Evolutionary conservation across 2,797 vertebrate species (phyloP), one percentile per base, ranked within the genome.

Genomic region (Argyrosomus regius): DNA sequence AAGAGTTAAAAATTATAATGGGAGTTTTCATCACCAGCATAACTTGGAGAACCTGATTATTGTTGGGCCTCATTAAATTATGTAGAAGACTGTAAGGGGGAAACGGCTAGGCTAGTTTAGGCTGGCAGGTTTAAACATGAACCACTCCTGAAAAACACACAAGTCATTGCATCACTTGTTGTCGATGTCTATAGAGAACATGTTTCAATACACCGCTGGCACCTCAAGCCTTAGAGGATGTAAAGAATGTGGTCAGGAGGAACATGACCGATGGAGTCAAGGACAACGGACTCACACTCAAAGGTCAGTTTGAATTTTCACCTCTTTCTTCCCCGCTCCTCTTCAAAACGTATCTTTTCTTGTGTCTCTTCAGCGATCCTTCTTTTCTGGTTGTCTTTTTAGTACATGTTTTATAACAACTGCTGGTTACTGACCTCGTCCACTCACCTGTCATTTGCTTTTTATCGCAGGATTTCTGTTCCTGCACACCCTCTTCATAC

Each of bases 191-290:
- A 3, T 11, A 99, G 98, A 97, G 97, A 92, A 99, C 98, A 28
- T 99, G 98, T 90, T 99, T 99, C 90, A 99, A 99, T 90, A 99
- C 97, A 52, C 98, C 98, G 0, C 89, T 99, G 91, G 98, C 97
- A 17, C 96, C 98, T 54, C 98, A 99, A 83, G 98, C 98, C 52
- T 93, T 99, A 81, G 98, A 99, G 93, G 98, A 99, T 12, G 98
- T 99, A 45, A 99, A 99, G 94, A 99, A 99, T 49, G 98, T 99
- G 64, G 98, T 99, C 73, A 96, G 97, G 90, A 98, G 98, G 91
- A 99, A 99, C 87, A 94, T 99, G 89, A 94, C 92, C 0, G 98
- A 99, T 46, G 98, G 98, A 41, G 97, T 99, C 65, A 95, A 96
- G 60, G 97, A 97, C 87, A 98, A 98, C 39, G 98, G 98, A 39